Evolutionary conservation across 2,797 vertebrate genomes (phyloP).

Genomic region (Lagocephalus sceleratus): DNA sequence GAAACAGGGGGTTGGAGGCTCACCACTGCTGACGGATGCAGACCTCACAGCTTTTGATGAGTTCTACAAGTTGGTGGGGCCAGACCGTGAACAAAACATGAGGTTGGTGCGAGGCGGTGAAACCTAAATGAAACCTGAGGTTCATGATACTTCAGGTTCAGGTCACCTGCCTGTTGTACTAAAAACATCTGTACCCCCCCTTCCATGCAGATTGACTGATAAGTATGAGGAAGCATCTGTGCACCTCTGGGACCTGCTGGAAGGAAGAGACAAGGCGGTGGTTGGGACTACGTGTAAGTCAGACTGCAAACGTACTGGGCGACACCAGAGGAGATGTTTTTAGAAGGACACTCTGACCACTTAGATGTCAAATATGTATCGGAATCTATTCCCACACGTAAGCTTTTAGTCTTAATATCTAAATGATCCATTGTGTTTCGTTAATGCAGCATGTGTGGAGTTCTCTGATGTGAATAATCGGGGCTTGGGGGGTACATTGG

Average conservation of each 20-base stretch:
- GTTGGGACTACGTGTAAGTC: constrained; percentile 97
- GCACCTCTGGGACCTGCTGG: constrained; percentile 94
- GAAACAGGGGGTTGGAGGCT: constrained; percentile 83
- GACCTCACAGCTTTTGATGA: constrained; percentile 88
- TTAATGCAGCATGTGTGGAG: constrained; percentile 43
- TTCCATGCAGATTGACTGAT: constrained; percentile 81
- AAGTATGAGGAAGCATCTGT: constrained; percentile 93
- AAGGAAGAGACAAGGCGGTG: constrained; percentile 90
- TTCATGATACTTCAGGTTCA: background rate
- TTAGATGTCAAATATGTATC: constrained; percentile 1
- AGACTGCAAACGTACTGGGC: background rate
- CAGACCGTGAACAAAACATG: constrained; percentile 88
- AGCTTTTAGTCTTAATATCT: constrained; percentile 23
- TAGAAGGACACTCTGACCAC: background rate
- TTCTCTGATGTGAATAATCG: constrained; percentile 55
- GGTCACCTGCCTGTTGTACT: background rate
- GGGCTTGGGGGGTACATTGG: constrained; percentile 45
- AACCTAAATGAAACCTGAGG: background rate
- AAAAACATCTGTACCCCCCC: background rate
- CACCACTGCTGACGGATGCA: constrained; percentile 82
- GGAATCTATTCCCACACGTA: constrained; percentile 5
- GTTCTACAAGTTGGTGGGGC: constrained; percentile 94
- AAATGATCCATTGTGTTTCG: constrained; percentile 41
- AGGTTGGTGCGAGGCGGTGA: constrained; percentile 71
- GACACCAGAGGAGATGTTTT: background rate